Evolutionary conservation across 2,113 vertebrate species (phyloP), one percentile per base, ranked within the genome.

Genomic region (Callaeas wilsoni): DNA sequence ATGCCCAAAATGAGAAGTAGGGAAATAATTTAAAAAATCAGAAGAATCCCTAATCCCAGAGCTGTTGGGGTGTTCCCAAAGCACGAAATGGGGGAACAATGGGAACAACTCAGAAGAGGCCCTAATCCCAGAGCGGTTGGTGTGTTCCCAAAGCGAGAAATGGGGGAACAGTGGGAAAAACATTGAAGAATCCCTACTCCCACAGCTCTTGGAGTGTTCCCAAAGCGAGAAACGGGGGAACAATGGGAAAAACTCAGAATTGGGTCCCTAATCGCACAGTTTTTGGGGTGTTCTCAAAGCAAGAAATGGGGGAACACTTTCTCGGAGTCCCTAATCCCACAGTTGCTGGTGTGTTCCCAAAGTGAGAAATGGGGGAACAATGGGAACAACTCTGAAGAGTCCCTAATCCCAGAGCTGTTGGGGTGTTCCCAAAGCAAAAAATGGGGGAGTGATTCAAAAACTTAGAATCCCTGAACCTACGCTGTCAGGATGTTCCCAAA

Each of bases 331-430:
- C 35, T 8, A 2, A 9, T 62, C 37, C 37, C 6, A 23, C 2
- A 32, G 16, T 4, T 75, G 1, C 8, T 32, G 1, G 7, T 1
- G 6, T 42, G 50, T 93, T 90, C 65, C 78, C 9, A 37, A 85
- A 67, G 63, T 0, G 8, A 59, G 56, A 81, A 53, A 26, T 59
- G 16, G 65, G 93, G 64, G 73, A 60, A 67, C 27, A 30, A 1
- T 63, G 60, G 37, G 60, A 2, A 41, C 19, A 29, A 63, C 17
- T 13, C 4, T 1, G 9, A 22, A 27, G 44, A 46, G 5, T n/a
- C 19, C 18, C 39, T 6, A 16, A 35, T 73, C 8, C n/a, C 1
- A 23, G 1, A 8, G 21, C 4, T 59, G 1, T n/a, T 35, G 2
- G 9, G 2, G 7, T 32, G 21, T 70, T 64, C 57, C 65, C 20